Evolutionary conservation across 1,140 invertebrate species (phyloP).

Genomic region (Thaumatotibia leucotreta): DNA sequence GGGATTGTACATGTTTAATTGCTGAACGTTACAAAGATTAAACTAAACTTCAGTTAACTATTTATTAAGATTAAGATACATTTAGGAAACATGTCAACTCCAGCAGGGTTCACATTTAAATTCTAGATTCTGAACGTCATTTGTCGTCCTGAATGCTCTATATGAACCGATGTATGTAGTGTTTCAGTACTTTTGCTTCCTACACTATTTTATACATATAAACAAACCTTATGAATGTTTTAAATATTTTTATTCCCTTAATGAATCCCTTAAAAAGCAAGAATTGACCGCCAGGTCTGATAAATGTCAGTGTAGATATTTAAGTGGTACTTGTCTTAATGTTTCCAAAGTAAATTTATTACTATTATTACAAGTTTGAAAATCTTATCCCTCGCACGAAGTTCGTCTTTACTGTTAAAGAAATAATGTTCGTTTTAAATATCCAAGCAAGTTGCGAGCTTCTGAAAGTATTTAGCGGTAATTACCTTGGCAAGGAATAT

Average conservation of each 20-base stretch:
- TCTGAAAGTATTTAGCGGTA: background rate
- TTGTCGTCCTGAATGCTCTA: too few relatives aligned
- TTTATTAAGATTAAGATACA: background rate
- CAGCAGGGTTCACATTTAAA: too few relatives aligned
- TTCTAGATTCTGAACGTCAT: too few relatives aligned
- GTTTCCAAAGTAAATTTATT: background rate
- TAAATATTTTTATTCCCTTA: too few relatives aligned
- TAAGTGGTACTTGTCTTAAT: background rate
- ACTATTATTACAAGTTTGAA: background rate
- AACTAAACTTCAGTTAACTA: background rate
- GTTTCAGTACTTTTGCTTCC: too few relatives aligned
- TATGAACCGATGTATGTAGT: too few relatives aligned
- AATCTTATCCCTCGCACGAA: too few relatives aligned
- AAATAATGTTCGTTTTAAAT: background rate
- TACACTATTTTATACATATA: too few relatives aligned
- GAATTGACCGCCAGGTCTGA: background rate
- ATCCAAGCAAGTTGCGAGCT: background rate
- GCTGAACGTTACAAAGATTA: background rate
- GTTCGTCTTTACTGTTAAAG: background rate
- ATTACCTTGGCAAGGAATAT: background rate
- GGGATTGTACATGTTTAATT: slow-evolving; percentile 9
- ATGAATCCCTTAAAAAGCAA: background rate
- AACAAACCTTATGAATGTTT: too few relatives aligned
- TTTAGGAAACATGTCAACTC: background rate
- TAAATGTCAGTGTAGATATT: background rate